A percentile compares a stretch with the other conserved stretches of the same genome.
Conservation (phyloP, 35 echinoderm and acorn worm genomes). For the Ophiothrix spiculata region DNA sequence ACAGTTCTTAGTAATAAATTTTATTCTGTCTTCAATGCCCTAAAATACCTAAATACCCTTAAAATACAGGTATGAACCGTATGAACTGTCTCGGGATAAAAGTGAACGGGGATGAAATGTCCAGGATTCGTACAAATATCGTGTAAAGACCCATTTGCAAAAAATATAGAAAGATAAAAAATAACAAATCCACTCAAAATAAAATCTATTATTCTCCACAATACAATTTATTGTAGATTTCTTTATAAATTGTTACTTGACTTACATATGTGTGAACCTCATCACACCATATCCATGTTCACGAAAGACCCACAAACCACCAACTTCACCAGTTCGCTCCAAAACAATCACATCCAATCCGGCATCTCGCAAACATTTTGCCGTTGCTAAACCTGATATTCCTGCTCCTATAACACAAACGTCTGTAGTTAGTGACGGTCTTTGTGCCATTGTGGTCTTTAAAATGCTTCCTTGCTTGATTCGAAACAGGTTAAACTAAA, state of each 20-base stretch:
- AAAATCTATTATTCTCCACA: background rate
- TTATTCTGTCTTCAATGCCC: too few relatives aligned
- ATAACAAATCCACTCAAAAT: background rate
- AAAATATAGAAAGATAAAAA: background rate
- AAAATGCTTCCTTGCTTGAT: too few relatives aligned
- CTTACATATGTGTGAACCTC: constrained; percentile 98
- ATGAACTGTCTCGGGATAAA: too few relatives aligned
- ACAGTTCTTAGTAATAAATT: too few relatives aligned
- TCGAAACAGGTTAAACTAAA: too few relatives aligned
- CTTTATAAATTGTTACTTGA: background rate
- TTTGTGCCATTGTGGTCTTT: too few relatives aligned
- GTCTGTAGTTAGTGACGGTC: constrained; percentile 53
- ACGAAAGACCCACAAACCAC: constrained; percentile 88
- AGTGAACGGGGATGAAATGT: too few relatives aligned
- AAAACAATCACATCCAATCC: constrained; percentile 67
- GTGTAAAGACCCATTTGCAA: background rate
- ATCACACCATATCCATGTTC: constrained; percentile 92
- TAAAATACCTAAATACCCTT: too few relatives aligned
- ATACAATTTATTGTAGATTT: background rate
- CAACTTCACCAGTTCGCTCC: constrained; percentile 62
- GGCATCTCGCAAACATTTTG: constrained; percentile 81
- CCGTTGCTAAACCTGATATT: constrained; percentile 90
- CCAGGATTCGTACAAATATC: too few relatives aligned
- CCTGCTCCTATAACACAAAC: constrained; percentile 95
- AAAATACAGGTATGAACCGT: too few relatives aligned